Base-by-base conservation (phyloP, 2,797 vertebrate genomes). In the Takifugu rubripes region DNA sequence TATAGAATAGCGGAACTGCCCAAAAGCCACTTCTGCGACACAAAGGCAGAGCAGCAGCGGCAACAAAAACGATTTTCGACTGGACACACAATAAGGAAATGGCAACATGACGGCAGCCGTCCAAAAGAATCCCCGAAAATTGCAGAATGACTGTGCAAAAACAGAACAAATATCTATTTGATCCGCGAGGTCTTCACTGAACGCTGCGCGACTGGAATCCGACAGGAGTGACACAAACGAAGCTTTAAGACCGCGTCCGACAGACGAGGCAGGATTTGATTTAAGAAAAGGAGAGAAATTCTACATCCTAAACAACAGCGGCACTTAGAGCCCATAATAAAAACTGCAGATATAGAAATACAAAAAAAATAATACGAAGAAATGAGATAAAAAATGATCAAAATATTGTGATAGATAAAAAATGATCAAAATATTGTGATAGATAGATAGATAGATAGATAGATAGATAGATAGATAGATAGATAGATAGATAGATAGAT, bases 1-100 rank as follows among this genome's bases (percentile, higher is more conserved):
- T 64, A 90, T 77, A 49, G 87, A 89, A 78, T 90, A 91, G 44
- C 87, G 88, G 62, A 89, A 76, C 52, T 90, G 89, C 1, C 78
- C 81, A n/a, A 61, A 3, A 51, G 58, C 66, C 43, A 80, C 57
- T 40, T 81, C 60, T 58, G 78, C 66, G 26, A 81, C 54, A 61
- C 51, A 75, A 24, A 82, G 0, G 25, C 65, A 80, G 55, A 85
- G 16, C 62, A 87, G 43, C 21, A 87, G 46, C 58, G 68, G 61
- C 52, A 36, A 66, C 54, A 58, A 53, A 33, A 42, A 25, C 10
- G 44, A 5, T 29, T 43, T 74, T 14, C 0, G 57, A 21, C n/a
- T 25, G 3, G 42, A 8, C 8, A 40, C 2, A 50, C 2, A 24
- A 55, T 31, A 7, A 53, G 68, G 27, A 59, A 27, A 11, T 11